Base-by-base conservation (phyloP, 2,113 vertebrate species). In the Podocnemis expansa region DNA sequence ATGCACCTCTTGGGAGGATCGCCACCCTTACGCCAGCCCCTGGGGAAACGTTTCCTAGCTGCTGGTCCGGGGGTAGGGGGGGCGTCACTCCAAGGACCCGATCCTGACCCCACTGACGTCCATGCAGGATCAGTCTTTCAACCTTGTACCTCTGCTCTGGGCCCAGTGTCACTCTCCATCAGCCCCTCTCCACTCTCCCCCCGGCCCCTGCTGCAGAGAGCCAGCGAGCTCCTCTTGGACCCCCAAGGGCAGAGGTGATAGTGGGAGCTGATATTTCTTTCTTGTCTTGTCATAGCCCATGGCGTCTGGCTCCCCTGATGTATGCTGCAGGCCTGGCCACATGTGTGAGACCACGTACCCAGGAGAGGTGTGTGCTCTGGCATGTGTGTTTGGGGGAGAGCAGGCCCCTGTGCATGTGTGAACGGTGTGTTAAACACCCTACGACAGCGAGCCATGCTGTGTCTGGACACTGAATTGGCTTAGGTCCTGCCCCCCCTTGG, bases 391-490 rank as follows among this genome's bases (percentile, higher is more conserved):
- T 0, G 0, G 8, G 3, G 3, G 4, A 22, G 21, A 2, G 55
- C 0, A 5, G 41, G 25, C 67, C 67, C 0, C 0, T 6, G 9
- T 2, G 0, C 0, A 0, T 5, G 49, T 21, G 85, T 0, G 0
- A n/a, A 45, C 13, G 54, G 43, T 0, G 0, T 2, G 41, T 5
- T 43, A 41, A 45, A 24, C 38, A 34, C 60, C 5, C 5, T 31
- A 34, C 3, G 29, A 29, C 58, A 34, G 58, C 29, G 13, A 16
- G 60, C 60, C 34, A 13, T 17, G 11, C 14, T 34, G 60, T 14
- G 82, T 85, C 67, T 29, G 87, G 43, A 43, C 43, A 8, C 51
- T 5, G 38, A 54, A 29, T 4, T 4, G 21, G 2, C 38, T 54
- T 22, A 90, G 93, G 87, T 25, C 78, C 34, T 70, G 75, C 80